phyloP scores from a whole-genome alignment of 2,888 invertebrate genomes.

The Chrysolina oricalcia region DNA sequence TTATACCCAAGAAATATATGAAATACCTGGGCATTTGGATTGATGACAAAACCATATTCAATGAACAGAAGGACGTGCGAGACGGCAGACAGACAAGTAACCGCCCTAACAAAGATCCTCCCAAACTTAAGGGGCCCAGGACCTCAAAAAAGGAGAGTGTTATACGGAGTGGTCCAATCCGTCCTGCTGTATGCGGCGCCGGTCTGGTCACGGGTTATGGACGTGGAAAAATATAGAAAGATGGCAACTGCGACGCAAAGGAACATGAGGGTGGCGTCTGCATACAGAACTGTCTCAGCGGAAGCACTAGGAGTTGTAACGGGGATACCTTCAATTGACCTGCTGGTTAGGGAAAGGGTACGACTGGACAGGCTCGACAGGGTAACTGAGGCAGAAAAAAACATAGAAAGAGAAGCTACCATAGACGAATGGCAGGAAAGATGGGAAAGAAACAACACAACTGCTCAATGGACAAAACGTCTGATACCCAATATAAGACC shows the following conservation, averaged over 20 bases:
- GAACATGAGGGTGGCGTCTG: too few relatives aligned
- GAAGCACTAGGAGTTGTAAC: background rate
- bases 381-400: background rate
- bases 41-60: background rate
- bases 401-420: constrained; percentile 12
- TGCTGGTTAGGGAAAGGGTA: too few relatives aligned
- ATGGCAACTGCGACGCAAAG: background rate
- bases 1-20: background rate
- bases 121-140: too few relatives aligned
- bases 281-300: background rate
- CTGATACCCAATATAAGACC: constrained; percentile 9
- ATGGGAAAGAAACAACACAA: constrained; percentile 25
- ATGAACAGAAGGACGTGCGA: too few relatives aligned
- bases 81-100: too few relatives aligned
- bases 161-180: too few relatives aligned
- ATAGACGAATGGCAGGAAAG: constrained; percentile 39
- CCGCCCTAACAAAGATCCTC: too few relatives aligned
- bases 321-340: background rate
- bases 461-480: constrained; percentile 27
- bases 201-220: background rate
- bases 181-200: background rate
- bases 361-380: background rate
- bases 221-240: background rate
- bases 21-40: constrained; percentile 10
- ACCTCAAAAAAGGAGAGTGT: too few relatives aligned